Percentiles rank a stretch among this genome's conserved stretches.
Evolutionary conservation across 2,113 vertebrate genomes (phyloP).

Genomic region (Zosterops borbonicus): DNA sequence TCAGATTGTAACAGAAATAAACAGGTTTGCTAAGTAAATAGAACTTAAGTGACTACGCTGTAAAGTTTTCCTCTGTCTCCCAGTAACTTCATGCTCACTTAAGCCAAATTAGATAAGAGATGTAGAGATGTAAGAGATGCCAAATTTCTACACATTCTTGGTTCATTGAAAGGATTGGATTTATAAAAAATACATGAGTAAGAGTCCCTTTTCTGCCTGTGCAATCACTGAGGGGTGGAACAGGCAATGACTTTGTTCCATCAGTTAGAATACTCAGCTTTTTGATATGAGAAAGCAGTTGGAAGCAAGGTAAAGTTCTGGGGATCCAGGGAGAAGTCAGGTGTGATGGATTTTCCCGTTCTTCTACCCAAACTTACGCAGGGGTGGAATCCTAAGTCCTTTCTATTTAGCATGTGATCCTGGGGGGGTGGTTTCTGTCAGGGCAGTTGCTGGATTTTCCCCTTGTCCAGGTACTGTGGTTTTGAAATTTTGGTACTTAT

Average conservation of each 20-base stretch:
- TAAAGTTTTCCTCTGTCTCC: too few species aligned
- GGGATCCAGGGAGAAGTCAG: not conserved
- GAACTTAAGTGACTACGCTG: too few species aligned
- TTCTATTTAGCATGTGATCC: not conserved
- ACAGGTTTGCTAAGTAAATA: too few species aligned
- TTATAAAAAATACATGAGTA: not conserved
- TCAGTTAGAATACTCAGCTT: not conserved
- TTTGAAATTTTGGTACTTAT: not conserved
- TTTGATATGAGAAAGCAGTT: not conserved
- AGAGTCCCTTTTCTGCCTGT: not conserved
- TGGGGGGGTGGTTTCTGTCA: not conserved
- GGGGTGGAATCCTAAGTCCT: not conserved
- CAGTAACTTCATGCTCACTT: too few species aligned
- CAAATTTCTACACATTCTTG: not conserved
- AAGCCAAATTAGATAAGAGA: not conserved
- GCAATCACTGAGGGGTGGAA: not conserved
- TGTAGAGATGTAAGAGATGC: not conserved
- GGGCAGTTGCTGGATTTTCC: not conserved
- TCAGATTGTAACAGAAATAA: too few species aligned
- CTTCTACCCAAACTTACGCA: not conserved
- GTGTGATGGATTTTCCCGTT: not conserved
- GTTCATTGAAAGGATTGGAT: not conserved
- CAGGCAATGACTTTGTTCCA: not conserved
- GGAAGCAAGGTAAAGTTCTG: not conserved
- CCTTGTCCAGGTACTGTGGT: not conserved